A percentile compares a stretch with the other conserved stretches of the same genome.
Evolutionary conservation across 2,113 vertebrate species (phyloP).

Genomic region (Variabilichromis moorii): DNA sequence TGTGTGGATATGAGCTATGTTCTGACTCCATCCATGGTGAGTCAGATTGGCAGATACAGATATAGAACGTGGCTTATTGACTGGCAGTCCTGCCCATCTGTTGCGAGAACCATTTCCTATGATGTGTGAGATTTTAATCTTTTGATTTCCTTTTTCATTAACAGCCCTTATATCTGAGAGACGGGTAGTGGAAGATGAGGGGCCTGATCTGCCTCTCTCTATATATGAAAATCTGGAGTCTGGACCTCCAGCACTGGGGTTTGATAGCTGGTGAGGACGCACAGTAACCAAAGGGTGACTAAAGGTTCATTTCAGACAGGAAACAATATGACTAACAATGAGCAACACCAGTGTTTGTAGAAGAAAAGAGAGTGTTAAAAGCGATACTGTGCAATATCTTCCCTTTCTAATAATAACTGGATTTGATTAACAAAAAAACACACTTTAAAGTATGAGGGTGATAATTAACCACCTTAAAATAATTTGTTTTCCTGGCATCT

Average conservation of each 20-base stretch:
- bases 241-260: not conserved
- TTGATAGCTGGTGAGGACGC: not conserved
- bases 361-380: not conserved
- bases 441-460: not conserved
- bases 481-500: not conserved
- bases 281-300: not conserved
- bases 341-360: not conserved
- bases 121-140: slow-evolving; percentile 18
- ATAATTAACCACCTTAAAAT: not conserved
- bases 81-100: not conserved
- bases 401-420: not conserved
- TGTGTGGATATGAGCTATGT: not conserved
- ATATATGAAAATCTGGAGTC: not conserved
- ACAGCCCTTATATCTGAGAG: not conserved
- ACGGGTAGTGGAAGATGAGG: not conserved
- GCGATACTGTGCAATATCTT: not conserved
- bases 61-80: not conserved
- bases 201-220: not conserved
- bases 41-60: slow-evolving; percentile 13
- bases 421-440: not conserved
- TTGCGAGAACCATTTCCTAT: slow-evolving; percentile 21
- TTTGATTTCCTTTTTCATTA: slow-evolving; percentile 54
- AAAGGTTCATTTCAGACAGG: not conserved
- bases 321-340: not conserved
- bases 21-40: not conserved